Conservation (phyloP, 2,888 invertebrate species). For the Acanthosepion pharaonis region DNA sequence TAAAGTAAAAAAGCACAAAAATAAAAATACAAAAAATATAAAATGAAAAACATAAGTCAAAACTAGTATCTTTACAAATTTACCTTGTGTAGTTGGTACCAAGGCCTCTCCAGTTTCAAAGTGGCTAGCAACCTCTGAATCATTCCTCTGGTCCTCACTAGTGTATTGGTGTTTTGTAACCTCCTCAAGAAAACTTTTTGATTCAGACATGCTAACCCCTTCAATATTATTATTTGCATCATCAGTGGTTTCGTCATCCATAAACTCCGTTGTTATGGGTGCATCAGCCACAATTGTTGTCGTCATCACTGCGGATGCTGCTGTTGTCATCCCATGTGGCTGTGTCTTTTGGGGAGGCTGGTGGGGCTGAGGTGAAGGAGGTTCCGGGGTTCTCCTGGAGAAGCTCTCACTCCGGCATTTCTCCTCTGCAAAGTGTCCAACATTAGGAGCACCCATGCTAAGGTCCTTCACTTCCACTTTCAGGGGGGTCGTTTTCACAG, state of each 20-base stretch:
- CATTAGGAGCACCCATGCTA: not conserved
- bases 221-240: not conserved
- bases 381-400: not conserved
- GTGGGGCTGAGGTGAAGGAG: not conserved
- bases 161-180: not conserved
- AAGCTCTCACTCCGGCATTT: not conserved
- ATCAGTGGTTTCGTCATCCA: not conserved
- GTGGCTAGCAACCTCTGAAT: slow-evolving; percentile 42
- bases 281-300: not conserved
- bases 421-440: not conserved
- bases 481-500: not conserved
- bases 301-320: not conserved
- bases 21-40: too few relatives aligned
- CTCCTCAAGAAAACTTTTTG: slow-evolving; percentile 36
- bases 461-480: slow-evolving; percentile 36
- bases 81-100: not conserved
- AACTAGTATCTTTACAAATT: not conserved
- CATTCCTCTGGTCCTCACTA: slow-evolving; percentile 20
- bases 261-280: not conserved
- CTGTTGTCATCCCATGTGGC: not conserved
- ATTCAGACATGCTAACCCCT: slow-evolving; percentile 34
- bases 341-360: not conserved
- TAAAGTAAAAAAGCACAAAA: too few relatives aligned
- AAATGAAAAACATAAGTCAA: too few relatives aligned
- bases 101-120: slow-evolving; percentile 42